These are phyloP conservation scores for Aleiodes sp. DNA, from an alignment of 1,140 invertebrate genomes.

Conservation along the genomic window DNA sequence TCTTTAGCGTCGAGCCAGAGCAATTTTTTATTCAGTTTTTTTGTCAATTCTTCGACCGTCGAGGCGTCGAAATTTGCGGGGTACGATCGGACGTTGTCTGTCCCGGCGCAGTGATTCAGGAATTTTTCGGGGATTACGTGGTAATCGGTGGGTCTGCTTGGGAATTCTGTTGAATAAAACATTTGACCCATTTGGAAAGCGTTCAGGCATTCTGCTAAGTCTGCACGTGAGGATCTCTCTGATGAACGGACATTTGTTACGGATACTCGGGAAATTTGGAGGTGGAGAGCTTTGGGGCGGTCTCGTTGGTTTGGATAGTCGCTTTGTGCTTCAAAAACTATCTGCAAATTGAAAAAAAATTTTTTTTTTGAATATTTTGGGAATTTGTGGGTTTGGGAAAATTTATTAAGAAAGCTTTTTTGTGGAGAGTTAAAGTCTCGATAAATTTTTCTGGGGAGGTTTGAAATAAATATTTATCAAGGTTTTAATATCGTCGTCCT, in stretches of 20 bases:
- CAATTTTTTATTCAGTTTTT: constrained; percentile 71
- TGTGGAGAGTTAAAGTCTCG: no score
- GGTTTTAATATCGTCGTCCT: no score
- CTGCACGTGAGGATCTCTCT: constrained; percentile 74
- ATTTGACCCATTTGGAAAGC: constrained; percentile 77
- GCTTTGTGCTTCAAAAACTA: constrained; percentile 76
- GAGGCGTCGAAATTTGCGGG: constrained; percentile 58
- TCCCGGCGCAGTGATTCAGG: constrained; percentile 75
- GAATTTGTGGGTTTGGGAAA: no score
- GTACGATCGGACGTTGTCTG: constrained; percentile 64
- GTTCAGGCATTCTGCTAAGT: constrained; percentile 79
- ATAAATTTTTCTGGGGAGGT: no score
- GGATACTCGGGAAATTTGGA: constrained; percentile 82
- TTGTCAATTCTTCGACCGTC: constrained; percentile 62
- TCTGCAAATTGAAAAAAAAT: no score
- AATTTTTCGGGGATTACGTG: constrained; percentile 80
- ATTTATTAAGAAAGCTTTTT: no score
- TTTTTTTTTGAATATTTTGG: no score
- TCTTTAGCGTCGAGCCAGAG: constrained; percentile 85
- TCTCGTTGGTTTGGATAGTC: constrained; percentile 81
- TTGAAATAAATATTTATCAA: no score
- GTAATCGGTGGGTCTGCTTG: constrained; percentile 72
- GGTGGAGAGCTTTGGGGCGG: constrained; percentile 80
- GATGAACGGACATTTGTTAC: constrained; percentile 81
- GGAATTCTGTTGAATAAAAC: constrained; percentile 79